phyloP scores from a whole-genome alignment of 1,140 invertebrate species.

The Pectinophora gossypiella region DNA sequence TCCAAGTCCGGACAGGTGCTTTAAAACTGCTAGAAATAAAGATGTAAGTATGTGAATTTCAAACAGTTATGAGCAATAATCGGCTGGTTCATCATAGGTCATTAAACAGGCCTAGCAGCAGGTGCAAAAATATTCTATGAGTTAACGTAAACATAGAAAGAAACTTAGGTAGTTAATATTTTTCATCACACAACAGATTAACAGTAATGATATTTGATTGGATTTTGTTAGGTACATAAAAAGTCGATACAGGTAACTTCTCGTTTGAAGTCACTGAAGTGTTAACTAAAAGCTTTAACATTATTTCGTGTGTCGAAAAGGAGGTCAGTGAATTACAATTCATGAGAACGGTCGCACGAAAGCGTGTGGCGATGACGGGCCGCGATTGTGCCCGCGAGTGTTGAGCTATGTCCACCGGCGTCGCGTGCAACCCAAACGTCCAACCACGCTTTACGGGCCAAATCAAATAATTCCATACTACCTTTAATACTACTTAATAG shows the following conservation, averaged over 20 bases:
- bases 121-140: too few relatives aligned
- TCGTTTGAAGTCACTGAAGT: slow-evolving; percentile 17
- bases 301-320: slow-evolving; percentile 32
- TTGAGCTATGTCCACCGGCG: neutral
- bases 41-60: neutral
- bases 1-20: slow-evolving; percentile 2
- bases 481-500: neutral
- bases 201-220: too few relatives aligned
- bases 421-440: neutral
- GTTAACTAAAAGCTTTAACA: slow-evolving; percentile 33
- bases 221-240: too few relatives aligned
- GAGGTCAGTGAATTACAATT: slow-evolving; percentile 35
- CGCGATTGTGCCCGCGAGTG: slow-evolving; percentile 15
- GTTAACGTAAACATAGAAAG: too few relatives aligned
- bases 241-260: too few relatives aligned
- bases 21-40: neutral
- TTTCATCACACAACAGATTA: too few relatives aligned
- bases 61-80: neutral
- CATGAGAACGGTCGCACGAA: slow-evolving; percentile 42
- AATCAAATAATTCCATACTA: neutral
- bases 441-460: too few relatives aligned
- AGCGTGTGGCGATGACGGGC: slow-evolving; percentile 28
- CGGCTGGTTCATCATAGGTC: neutral
- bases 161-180: too few relatives aligned
- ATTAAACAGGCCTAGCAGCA: neutral